A percentile compares a stretch with the other conserved stretches of the same genome.
These are phyloP conservation scores for Penaeus chinensis DNA, from an alignment of 1,140 invertebrate genomes.

Conservation along the genomic window DNA sequence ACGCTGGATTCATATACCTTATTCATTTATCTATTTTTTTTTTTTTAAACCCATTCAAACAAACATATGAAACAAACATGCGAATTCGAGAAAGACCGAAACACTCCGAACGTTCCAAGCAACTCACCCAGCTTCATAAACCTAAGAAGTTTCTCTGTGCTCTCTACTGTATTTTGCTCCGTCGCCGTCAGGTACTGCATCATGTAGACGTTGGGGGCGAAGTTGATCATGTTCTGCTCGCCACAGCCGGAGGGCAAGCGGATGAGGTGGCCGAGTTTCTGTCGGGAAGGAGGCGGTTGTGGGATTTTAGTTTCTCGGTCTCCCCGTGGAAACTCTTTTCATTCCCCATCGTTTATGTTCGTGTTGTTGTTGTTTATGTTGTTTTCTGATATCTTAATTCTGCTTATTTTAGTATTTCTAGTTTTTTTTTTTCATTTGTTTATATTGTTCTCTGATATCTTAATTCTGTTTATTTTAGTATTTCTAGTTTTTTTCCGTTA, in stretches of 20 bases:
- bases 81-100: no score
- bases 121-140: conserved; percentile 91
- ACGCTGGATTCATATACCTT: neutral
- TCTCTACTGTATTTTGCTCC: conserved; percentile 74
- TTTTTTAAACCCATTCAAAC: neutral
- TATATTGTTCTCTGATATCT: no score
- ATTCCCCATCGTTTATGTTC: no score
- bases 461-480: no score
- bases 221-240: conserved; percentile 94
- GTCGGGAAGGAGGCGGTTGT: conserved; percentile 51
- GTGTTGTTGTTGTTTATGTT: no score
- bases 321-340: no score
- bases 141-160: conserved; percentile 79
- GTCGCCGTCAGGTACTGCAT: conserved; percentile 80
- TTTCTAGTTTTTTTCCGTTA: no score
- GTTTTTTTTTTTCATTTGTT: no score
- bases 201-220: conserved; percentile 90
- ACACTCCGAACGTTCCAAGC: conserved; percentile 67
- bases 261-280: conserved; percentile 82
- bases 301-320: no score
- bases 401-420: no score
- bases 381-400: no score
- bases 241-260: conserved; percentile 89
- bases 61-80: neutral
- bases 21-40: neutral